A percentile compares a stretch with the other conserved stretches of the same genome.
phyloP scores from a whole-genome alignment of 1,140 invertebrate species.

The Cydia splendana region DNA sequence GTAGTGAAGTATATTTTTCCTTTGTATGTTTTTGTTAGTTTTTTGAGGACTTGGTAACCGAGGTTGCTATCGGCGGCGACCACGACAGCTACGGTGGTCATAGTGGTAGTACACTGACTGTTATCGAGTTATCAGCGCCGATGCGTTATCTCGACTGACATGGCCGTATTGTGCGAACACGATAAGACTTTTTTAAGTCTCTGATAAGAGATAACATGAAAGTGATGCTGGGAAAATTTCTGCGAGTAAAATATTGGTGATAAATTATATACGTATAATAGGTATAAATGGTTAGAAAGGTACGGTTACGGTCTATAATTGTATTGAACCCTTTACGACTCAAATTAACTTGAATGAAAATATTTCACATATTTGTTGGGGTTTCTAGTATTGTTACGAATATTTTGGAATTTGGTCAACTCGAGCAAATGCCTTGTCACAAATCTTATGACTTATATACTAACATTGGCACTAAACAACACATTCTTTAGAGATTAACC shows the following conservation, averaged over 20 bases:
- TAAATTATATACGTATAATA: too few relatives aligned
- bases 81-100: conserved; percentile 68
- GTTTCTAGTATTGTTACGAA: too few relatives aligned
- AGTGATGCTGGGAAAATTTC: conserved; percentile 24
- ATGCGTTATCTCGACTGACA: conserved; percentile 17
- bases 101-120: conserved; percentile 50
- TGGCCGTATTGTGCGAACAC: conserved; percentile 14
- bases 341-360: too few relatives aligned
- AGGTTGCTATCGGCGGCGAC: conserved; percentile 69
- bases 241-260: not conserved
- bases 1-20: conserved; percentile 73
- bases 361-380: too few relatives aligned
- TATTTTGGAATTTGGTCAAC: not conserved
- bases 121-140: conserved; percentile 57
- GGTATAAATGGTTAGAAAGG: too few relatives aligned
- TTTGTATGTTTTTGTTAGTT: conserved; percentile 59
- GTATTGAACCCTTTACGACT: too few relatives aligned
- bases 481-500: conserved; percentile 11
- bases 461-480: not conserved
- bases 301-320: too few relatives aligned
- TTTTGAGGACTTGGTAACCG: conserved; percentile 69
- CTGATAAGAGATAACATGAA: conserved; percentile 24
- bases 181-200: conserved; percentile 5
- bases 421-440: not conserved
- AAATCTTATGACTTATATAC: not conserved